Conservation (phyloP, 2,113 vertebrate genomes). For the Hippocampus barbouri region DNA sequence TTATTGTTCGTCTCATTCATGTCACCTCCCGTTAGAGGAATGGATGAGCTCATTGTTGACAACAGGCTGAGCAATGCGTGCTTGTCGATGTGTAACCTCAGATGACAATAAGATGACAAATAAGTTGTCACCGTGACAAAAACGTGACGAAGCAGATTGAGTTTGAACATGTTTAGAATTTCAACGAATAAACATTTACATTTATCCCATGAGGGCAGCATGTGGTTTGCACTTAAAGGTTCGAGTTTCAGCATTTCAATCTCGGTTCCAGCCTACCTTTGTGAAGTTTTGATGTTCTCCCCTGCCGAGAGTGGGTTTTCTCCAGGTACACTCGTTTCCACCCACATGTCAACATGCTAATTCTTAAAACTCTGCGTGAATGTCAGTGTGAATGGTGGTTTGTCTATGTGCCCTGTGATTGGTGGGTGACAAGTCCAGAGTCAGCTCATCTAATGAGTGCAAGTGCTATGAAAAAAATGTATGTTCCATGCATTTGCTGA, state of each 20-base stretch:
- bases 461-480: background rate
- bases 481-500: background rate
- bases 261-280: too few relatives aligned
- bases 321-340: background rate
- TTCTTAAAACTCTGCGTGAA: background rate
- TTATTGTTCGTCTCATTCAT: conserved; percentile 52
- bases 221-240: too few relatives aligned
- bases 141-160: background rate
- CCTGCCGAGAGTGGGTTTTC: background rate
- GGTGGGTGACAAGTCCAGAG: background rate
- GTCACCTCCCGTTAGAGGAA: conserved; percentile 59
- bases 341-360: background rate
- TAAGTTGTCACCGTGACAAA: background rate
- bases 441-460: background rate
- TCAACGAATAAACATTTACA: background rate
- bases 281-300: too few relatives aligned
- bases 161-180: background rate
- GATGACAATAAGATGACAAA: conserved; percentile 16
- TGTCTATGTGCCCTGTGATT: background rate
- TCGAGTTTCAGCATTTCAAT: too few relatives aligned
- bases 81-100: conserved; percentile 35
- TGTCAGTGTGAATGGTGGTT: background rate
- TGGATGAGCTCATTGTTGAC: conserved; percentile 66
- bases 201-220: too few relatives aligned
- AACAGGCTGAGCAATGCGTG: conserved; percentile 38